Base-by-base conservation (phyloP, 2,797 vertebrate species). In the Clarias fuscus region DNA sequence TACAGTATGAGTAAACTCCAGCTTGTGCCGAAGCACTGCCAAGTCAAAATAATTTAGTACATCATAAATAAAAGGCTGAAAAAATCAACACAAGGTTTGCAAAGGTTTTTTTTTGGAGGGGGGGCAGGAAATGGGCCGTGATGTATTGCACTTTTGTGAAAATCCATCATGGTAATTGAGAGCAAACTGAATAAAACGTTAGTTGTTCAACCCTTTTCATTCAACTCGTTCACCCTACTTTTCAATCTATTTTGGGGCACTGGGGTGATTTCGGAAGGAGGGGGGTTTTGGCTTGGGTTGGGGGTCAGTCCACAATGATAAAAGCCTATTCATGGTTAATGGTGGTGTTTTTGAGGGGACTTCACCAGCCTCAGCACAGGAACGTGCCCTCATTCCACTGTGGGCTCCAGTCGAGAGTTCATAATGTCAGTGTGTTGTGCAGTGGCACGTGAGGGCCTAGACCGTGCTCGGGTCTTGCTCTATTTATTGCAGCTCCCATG, bases 321-420 rank as follows among this genome's bases (percentile, higher is more conserved):
- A 88, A 87, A 89, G 84, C 81, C 92, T 91, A 91, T 93, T 93
- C 92, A 93, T 91, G 33, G 48, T 48, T 59, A 67, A 84, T 56
- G 13, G 73, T 64, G 65, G 83, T 79, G 58, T 30, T 78, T 79
- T 43, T 72, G 78, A 85, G 86, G 78, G 86, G 79, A n/a, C 85
- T 71, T n/a, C 61, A 86, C 84, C 83, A 76, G 73, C 71, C 80
- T 73, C 48, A 43, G 78, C 87, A 62, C 82, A 76, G 68, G 56
- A 90, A 86, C 77, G 7, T 84, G 91, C 76, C 89, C 89, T 91
- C 86, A 84, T 88, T 87, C 88, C 90, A 90, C 91, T 82, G 85
- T 24, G 83, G 87, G 89, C 88, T 92, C 93, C 92, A 93, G 89
- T 86, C 83, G 91, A 84, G 88, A 92, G 92, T 90, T 93, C 92